Evolutionary conservation across 2,888 invertebrate species (phyloP).

Genomic region (Amiota minor): DNA sequence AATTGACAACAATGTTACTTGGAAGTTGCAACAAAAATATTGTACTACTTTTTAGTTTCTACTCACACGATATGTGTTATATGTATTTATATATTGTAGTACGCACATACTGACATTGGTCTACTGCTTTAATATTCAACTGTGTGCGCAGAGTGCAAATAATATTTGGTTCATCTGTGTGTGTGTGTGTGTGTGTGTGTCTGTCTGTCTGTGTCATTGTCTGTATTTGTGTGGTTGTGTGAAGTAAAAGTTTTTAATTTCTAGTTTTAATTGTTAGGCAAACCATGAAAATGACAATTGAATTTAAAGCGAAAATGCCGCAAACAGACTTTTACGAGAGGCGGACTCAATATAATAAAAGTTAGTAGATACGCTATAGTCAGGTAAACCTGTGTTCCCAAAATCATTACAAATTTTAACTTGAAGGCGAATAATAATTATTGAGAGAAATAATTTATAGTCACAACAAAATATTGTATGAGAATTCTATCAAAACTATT

Average conservation of each 20-base stretch:
- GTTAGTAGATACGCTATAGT: too few relatives aligned
- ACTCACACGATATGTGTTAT: neutral
- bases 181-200: neutral
- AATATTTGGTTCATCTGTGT: too few relatives aligned
- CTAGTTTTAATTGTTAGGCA: slow-evolving; percentile 40
- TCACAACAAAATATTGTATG: too few relatives aligned
- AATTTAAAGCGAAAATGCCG: slow-evolving; percentile 34
- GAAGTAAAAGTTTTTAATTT: slow-evolving; percentile 42
- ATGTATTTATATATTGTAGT: neutral
- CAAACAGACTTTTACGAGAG: neutral
- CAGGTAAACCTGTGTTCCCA: neutral
- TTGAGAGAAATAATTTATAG: too few relatives aligned
- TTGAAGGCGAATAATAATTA: too few relatives aligned
- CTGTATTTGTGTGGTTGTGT: neutral
- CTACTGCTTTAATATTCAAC: too few relatives aligned
- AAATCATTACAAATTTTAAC: too few relatives aligned
- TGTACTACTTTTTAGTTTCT: neutral
- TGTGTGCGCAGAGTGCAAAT: too few relatives aligned
- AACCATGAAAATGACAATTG: slow-evolving; percentile 40
- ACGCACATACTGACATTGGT: too few relatives aligned
- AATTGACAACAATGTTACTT: slow-evolving; percentile 18
- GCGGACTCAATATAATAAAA: neutral
- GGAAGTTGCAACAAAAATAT: neutral
- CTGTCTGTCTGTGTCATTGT: too few relatives aligned
- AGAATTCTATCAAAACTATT: too few relatives aligned